phyloP scores from a whole-genome alignment of 2,113 vertebrate species.

The Cynopterus brachyotis region DNA sequence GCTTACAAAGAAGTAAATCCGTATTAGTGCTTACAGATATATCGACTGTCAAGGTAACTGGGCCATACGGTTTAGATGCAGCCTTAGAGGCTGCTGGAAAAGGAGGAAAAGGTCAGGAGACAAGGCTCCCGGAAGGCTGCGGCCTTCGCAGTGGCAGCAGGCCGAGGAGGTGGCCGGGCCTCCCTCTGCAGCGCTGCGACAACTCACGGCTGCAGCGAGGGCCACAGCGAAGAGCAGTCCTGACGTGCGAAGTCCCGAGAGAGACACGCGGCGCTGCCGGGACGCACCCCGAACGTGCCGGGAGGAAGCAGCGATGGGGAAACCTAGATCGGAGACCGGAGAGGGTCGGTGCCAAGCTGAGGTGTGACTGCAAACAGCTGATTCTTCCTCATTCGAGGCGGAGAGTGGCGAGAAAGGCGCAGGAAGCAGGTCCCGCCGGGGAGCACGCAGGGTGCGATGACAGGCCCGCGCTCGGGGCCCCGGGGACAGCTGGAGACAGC shows the following conservation, averaged over 20 bases:
- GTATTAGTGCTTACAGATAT: not conserved
- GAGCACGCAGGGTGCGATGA: not conserved
- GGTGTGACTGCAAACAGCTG: not conserved
- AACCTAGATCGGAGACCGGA: not conserved
- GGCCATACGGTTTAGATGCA: not conserved
- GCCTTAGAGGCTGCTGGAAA: not conserved
- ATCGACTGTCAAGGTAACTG: not conserved
- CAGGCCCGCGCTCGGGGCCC: not conserved
- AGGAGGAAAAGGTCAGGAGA: not conserved
- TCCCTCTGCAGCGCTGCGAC: not conserved
- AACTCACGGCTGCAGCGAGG: not conserved
- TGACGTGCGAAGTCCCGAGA: not conserved
- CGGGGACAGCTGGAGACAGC: no score
- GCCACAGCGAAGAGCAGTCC: not conserved
- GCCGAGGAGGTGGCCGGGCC: not conserved
- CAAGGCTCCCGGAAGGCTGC: not conserved
- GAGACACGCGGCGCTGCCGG: not conserved
- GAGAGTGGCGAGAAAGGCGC: not conserved
- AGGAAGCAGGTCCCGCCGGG: not conserved
- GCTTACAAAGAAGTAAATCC: not conserved
- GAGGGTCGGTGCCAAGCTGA: not conserved
- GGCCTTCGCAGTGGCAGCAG: not conserved
- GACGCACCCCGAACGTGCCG: not conserved
- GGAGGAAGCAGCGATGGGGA: not conserved
- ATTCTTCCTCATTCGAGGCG: not conserved